Conservation (phyloP, 1,140 invertebrate genomes). For the Nymphalis io region DNA sequence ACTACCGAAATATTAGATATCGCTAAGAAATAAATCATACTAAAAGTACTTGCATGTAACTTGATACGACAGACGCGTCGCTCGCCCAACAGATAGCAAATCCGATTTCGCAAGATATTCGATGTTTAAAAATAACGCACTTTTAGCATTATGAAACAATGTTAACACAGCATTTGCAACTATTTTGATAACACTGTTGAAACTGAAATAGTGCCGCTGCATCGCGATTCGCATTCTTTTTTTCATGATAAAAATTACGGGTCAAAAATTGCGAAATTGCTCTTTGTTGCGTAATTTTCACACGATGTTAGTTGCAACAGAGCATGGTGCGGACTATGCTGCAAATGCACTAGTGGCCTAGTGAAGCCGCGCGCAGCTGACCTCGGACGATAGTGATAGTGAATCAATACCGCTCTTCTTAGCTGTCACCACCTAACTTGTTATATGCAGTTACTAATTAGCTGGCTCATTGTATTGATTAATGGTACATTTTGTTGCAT, state of each 20-base stretch:
- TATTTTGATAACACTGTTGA: background rate
- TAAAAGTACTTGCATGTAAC: conserved; percentile 1
- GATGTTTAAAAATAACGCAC: background rate
- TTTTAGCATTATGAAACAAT: background rate
- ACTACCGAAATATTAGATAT: background rate
- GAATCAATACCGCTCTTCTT: conserved; percentile 75
- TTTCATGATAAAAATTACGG: background rate
- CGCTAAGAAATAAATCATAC: background rate
- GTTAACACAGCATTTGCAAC: background rate
- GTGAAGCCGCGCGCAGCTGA: conserved; percentile 77
- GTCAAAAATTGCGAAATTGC: background rate
- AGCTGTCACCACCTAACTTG: conserved; percentile 59
- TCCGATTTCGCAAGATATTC: background rate
- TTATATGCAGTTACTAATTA: conserved; percentile 25
- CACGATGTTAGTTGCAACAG: conserved; percentile 58
- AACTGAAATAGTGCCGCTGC: background rate
- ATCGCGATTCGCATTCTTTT: background rate
- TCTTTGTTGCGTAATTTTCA: conserved; percentile 12
- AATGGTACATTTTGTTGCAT: background rate
- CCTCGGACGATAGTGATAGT: conserved; percentile 71
- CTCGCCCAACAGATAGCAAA: background rate
- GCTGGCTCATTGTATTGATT: background rate
- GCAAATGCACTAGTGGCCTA: conserved; percentile 73
- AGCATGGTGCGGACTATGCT: conserved; percentile 64
- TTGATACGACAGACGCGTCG: background rate